Base-by-base conservation (phyloP, 2,888 invertebrate genomes). In the Piscicola geometra region DNA sequence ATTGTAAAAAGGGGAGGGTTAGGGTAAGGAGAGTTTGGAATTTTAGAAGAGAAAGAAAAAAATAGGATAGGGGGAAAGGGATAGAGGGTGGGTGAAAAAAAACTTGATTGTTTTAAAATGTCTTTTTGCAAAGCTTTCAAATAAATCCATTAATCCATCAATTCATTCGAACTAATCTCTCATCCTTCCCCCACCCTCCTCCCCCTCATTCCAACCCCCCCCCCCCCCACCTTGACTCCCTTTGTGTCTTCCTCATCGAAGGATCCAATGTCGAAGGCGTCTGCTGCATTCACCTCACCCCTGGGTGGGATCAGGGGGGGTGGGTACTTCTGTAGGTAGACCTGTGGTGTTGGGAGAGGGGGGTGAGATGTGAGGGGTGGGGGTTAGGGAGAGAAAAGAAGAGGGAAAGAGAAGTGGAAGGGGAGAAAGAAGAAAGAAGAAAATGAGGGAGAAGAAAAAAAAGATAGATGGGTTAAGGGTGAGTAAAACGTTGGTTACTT, bases 191-290 rank as follows among this genome's bases (percentile, higher is more conserved):
- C 9, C 50, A 47, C 9, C 21, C 9, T 21, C 50, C 9, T 21
- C 21, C 50, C 50, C 9, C 9, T 15, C 50, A 9, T 21, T 21
- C 9, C 50, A 9, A 47, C 50, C 9, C 50, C 12, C 9, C 50
- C 9, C 50, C 32, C 50, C 52, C n/a, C 2, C 1, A 77, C 91
- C 89, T 97, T 97, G 82, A 98, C 97, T 79, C 98, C 98, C 87
- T 99, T 99, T 41, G 98, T 98, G 85, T 99, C 99, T 86, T 99
- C 99, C 85, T 99, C 99, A 84, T 99, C 99, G 86, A 99, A 99
- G 80, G 97, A 97, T 79, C 99, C 99, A 84, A 99, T 99, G 85
- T 98, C 98, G 86, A 99, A 99, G 35, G 99, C 99, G 86, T 99
- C 99, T 0, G 99, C 99, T 1, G 99, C 99, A 87, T 99, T 99